Evolutionary conservation across 1,140 invertebrate species (phyloP).

Genomic region (Maconellicoccus hirsutus): DNA sequence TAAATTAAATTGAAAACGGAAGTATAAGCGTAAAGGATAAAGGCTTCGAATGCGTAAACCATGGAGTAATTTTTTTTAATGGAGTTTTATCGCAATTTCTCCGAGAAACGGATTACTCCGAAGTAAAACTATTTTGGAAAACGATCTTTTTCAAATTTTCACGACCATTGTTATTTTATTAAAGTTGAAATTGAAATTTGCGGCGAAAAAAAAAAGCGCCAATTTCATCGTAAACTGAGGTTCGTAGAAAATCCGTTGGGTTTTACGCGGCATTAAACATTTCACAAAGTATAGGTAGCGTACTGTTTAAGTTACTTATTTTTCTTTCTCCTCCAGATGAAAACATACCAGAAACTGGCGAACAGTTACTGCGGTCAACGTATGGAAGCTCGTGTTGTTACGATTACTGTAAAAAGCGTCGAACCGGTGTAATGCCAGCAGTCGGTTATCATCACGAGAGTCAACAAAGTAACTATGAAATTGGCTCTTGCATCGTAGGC

Average conservation of each 20-base stretch:
- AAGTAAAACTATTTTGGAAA: no score
- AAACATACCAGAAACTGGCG: slow-evolving; percentile 3
- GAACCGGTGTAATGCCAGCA: background rate
- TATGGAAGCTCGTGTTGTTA: slow-evolving; percentile 11
- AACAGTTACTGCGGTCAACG: slow-evolving; percentile 11
- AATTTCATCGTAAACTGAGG: background rate
- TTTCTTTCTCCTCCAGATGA: background rate
- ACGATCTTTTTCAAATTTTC: background rate
- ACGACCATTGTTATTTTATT: background rate
- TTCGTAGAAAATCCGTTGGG: no score
- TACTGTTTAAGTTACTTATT: no score
- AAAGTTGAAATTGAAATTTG: no score
- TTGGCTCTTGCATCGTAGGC: background rate
- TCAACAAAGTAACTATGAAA: background rate
- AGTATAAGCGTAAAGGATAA: background rate
- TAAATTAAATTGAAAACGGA: background rate
- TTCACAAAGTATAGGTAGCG: no score
- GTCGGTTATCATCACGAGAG: slow-evolving; percentile 2
- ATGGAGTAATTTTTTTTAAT: no score
- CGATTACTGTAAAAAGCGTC: background rate
- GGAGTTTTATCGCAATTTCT: no score
- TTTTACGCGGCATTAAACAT: no score
- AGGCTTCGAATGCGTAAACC: background rate
- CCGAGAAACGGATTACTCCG: no score
- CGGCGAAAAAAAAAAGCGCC: background rate